phyloP scores from a whole-genome alignment of 2,797 vertebrate genomes.

The Sparus aurata region DNA sequence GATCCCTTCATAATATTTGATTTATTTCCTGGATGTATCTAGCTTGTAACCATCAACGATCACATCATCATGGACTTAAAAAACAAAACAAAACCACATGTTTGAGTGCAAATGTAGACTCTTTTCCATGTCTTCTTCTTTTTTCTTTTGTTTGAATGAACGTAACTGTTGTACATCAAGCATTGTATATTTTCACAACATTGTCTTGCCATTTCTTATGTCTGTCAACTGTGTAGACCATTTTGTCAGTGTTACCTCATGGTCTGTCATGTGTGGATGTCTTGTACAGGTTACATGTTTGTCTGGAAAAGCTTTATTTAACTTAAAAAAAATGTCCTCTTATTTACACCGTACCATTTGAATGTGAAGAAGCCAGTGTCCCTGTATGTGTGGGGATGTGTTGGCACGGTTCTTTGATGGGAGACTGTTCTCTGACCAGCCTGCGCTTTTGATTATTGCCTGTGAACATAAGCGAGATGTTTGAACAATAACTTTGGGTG shows the following conservation, averaged over 20 bases:
- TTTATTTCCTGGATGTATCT: slow-evolving; percentile 79
- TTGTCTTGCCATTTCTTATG: slow-evolving; percentile 74
- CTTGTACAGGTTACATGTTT: slow-evolving; percentile 44
- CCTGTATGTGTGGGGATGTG: slow-evolving; percentile 57
- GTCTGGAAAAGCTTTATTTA: slow-evolving; percentile 68
- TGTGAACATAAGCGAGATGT: slow-evolving; percentile 63
- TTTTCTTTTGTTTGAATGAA: slow-evolving; percentile 69
- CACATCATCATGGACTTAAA: slow-evolving; percentile 70
- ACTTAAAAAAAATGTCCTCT: slow-evolving; percentile 48
- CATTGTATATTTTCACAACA: slow-evolving; percentile 75
- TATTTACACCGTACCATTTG: slow-evolving; percentile 69
- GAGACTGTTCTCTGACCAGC: slow-evolving; percentile 66
- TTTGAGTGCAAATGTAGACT: slow-evolving; percentile 77
- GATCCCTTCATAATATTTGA: slow-evolving; percentile 69
- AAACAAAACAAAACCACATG: slow-evolving; percentile 54
- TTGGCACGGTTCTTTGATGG: slow-evolving; percentile 57
- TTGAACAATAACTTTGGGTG: slow-evolving; percentile 58
- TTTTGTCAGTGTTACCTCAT: slow-evolving; percentile 69
- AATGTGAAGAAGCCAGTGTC: slow-evolving; percentile 78
- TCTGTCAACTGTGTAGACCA: slow-evolving; percentile 72
- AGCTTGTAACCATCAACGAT: slow-evolving; percentile 69
- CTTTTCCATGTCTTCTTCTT: slow-evolving; percentile 56
- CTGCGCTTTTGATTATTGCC: slow-evolving; percentile 64
- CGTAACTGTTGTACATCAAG: slow-evolving; percentile 76
- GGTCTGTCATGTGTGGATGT: slow-evolving; percentile 72